Conservation (phyloP, 2,113 vertebrate genomes). For the Struthio camelus region DNA sequence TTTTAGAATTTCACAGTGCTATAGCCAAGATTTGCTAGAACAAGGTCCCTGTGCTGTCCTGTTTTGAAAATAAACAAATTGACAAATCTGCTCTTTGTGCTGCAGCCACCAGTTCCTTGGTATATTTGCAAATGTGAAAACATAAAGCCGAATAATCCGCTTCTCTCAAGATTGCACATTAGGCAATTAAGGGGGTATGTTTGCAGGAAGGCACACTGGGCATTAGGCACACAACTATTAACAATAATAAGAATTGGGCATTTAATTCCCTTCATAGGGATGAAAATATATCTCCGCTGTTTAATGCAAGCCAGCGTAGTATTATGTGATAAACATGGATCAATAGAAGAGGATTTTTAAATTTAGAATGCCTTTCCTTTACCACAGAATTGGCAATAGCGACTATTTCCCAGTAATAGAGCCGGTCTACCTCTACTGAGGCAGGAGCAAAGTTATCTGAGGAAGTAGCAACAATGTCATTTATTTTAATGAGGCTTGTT, state of each 20-base stretch:
- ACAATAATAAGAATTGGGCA: slow-evolving; percentile 69
- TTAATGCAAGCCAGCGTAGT: slow-evolving; percentile 47
- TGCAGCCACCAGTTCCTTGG: slow-evolving; percentile 10
- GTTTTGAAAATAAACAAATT: slow-evolving; percentile 70
- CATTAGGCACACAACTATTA: slow-evolving; percentile 63
- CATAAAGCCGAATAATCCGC: slow-evolving; percentile 59
- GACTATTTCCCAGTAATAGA: slow-evolving; percentile 49
- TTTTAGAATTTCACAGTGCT: slow-evolving; percentile 19
- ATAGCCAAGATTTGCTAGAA: slow-evolving; percentile 61
- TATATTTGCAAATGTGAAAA: slow-evolving; percentile 58
- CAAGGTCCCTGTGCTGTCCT: slow-evolving; percentile 50
- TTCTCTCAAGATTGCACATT: slow-evolving; percentile 62
- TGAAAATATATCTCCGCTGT: slow-evolving; percentile 35
- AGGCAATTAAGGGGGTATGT: slow-evolving; percentile 66
- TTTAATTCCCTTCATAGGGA: slow-evolving; percentile 67
- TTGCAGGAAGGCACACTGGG: slow-evolving; percentile 52
- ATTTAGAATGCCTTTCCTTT: slow-evolving; percentile 51
- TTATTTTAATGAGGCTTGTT: slow-evolving; percentile 65
- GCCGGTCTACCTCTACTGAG: slow-evolving; percentile 49
- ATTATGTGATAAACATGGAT: slow-evolving; percentile 62
- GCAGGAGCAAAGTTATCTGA: slow-evolving; percentile 45
- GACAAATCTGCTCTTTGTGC: slow-evolving; percentile 63
- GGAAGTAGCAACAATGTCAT: slow-evolving; percentile 48
- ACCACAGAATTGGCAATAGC: slow-evolving; percentile 48
- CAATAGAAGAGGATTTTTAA: slow-evolving; percentile 69